Percentiles rank a stretch among this genome's conserved stretches.
Evolutionary conservation across 2,797 vertebrate genomes (phyloP).

Genomic region (Ctenopoma kingsleyae): DNA sequence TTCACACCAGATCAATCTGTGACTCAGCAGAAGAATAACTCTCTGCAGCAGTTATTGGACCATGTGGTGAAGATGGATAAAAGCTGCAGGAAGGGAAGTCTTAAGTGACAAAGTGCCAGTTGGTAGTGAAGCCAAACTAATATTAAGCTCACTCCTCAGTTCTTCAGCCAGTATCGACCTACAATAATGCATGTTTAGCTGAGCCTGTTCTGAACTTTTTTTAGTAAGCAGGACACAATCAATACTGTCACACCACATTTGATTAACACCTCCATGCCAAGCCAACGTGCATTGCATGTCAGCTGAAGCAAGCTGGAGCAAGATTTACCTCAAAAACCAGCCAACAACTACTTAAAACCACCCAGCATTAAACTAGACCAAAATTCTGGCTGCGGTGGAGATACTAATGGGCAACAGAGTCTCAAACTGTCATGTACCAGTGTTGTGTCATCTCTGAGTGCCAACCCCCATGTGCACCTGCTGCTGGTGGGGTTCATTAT

Average conservation of each 20-base stretch:
- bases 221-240: constrained; percentile 79
- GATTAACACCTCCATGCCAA: constrained; percentile 69
- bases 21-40: constrained; percentile 60
- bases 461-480: constrained; percentile 77
- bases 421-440: constrained; percentile 72
- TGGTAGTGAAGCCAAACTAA: constrained; percentile 72
- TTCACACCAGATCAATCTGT: constrained; percentile 71
- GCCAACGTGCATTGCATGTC: constrained; percentile 54
- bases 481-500: constrained; percentile 82
- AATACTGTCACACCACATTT: constrained; percentile 76
- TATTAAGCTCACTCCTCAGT: constrained; percentile 78
- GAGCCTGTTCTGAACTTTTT: constrained; percentile 79
- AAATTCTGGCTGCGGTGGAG: constrained; percentile 22
- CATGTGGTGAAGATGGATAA: constrained; percentile 45
- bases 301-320: constrained; percentile 42
- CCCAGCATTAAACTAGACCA: constrained; percentile 35
- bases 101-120: constrained; percentile 56
- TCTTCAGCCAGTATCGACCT: constrained; percentile 78
- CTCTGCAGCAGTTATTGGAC: constrained; percentile 59
- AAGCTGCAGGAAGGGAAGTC: constrained; percentile 57
- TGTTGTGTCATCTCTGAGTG: constrained; percentile 72
- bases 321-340: constrained; percentile 30
- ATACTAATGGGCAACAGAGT: constrained; percentile 73
- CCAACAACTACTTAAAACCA: constrained; percentile 48
- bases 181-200: constrained; percentile 83